A percentile compares a stretch with the other conserved stretches of the same genome.
These are phyloP conservation scores for Zaprionus ghesquierei DNA, from an alignment of 1,140 invertebrate species.

Conservation along the genomic window DNA sequence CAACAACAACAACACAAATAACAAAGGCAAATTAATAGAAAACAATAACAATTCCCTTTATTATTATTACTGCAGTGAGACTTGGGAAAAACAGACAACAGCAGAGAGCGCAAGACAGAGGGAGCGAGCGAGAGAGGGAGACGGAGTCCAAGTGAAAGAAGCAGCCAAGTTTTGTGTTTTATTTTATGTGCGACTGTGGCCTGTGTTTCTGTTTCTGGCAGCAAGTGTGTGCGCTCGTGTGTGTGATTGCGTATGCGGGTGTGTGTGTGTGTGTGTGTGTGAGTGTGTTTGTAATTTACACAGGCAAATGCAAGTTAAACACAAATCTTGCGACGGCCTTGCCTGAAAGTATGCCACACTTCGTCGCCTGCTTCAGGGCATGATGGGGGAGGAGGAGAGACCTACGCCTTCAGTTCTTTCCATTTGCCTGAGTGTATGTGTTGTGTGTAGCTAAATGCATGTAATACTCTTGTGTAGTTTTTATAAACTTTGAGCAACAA, in stretches of 20 bases:
- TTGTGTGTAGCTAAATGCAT: neutral
- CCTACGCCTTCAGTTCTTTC: neutral
- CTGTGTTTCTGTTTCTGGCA: neutral
- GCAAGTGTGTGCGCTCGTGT: conserved; percentile 4
- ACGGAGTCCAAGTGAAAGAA: neutral
- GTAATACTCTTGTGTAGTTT: conserved; percentile 4
- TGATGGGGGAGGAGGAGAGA: neutral
- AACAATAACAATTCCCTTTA: conserved; percentile 57
- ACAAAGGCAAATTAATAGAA: conserved; percentile 52
- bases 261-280: neutral
- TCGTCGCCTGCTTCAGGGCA: conserved; percentile 14
- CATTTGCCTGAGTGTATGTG: neutral
- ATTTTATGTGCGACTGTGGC: conserved; percentile 26
- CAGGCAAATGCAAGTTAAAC: conserved; percentile 44
- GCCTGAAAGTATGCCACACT: conserved; percentile 47
- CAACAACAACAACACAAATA: conserved; percentile 45
- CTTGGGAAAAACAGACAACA: conserved; percentile 3
- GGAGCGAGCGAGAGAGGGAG: neutral
- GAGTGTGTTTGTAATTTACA: conserved; percentile 32
- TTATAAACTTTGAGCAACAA: conserved; percentile 18
- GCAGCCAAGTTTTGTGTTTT: conserved; percentile 36
- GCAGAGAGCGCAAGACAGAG: neutral
- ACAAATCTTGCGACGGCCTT: conserved; percentile 26
- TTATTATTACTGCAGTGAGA: conserved; percentile 59
- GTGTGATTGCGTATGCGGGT: neutral